phyloP scores from a whole-genome alignment of 2,888 invertebrate genomes.

The Matsumyia berberina region DNA sequence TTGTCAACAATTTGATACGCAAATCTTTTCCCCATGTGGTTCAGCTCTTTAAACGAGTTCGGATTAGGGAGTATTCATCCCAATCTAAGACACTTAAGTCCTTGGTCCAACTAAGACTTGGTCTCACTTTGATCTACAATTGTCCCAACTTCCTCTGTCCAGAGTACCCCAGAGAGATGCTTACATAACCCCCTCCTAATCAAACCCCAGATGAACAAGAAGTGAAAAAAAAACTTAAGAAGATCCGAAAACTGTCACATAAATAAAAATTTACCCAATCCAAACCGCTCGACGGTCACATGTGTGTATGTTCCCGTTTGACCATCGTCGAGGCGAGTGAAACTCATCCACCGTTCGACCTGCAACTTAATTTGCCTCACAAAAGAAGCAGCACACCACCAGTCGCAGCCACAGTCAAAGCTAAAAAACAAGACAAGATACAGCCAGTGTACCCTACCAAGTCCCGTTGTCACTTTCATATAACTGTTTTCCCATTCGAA shows the following conservation, averaged over 20 bases:
- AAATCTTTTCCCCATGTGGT: background rate
- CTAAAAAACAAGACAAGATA: background rate
- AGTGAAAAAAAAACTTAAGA: background rate
- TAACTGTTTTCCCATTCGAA: constrained; percentile 74
- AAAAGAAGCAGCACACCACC: constrained; percentile 46
- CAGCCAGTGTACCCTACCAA: constrained; percentile 57
- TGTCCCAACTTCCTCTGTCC: background rate
- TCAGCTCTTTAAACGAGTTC: background rate
- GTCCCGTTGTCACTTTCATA: constrained; percentile 77
- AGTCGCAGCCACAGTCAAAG: background rate
- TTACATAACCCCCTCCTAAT: constrained; percentile 32
- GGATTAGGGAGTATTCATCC: background rate
- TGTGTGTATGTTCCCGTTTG: constrained; percentile 49
- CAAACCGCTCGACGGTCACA: constrained; percentile 34
- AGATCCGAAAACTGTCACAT: constrained; percentile 52
- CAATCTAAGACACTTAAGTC: background rate
- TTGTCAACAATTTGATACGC: constrained; percentile 15
- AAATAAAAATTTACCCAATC: constrained; percentile 69
- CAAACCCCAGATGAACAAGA: constrained; percentile 14
- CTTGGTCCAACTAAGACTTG: too few species aligned
- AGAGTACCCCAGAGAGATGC: constrained; percentile 2
- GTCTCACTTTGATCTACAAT: too few species aligned
- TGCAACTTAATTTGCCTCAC: constrained; percentile 72
- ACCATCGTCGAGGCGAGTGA: constrained; percentile 57
- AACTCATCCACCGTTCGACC: constrained; percentile 63